Evolutionary conservation across 2,797 vertebrate genomes (phyloP).

Genomic region (Hipposideros larvatus): DNA sequence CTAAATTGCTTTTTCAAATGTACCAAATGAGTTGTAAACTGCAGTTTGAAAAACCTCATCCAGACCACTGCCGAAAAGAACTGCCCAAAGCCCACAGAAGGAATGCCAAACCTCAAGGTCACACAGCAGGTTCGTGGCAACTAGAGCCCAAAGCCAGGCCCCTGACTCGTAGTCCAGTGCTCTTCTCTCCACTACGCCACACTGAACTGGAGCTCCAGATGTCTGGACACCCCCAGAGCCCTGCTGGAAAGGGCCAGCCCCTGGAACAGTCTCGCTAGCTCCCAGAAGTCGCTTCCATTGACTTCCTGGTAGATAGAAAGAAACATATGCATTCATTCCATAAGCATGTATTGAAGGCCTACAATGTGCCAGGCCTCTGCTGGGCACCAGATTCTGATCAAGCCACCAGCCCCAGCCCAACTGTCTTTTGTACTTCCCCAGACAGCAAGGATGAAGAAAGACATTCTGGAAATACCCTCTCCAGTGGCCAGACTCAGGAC

Average conservation of each 20-base stretch:
- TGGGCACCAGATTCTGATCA: neutral
- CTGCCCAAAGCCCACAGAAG: conserved; percentile 43
- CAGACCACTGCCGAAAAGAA: conserved; percentile 38
- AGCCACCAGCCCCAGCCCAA: neutral
- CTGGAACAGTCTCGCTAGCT: neutral
- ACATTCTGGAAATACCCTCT: neutral
- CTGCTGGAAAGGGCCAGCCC: too few species aligned
- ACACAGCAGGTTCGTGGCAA: neutral
- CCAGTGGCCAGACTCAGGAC: neutral
- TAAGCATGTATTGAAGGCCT: neutral
- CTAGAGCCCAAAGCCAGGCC: neutral
- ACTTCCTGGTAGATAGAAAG: neutral
- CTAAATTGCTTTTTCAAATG: neutral
- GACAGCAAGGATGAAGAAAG: neutral
- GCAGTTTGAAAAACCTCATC: conserved; percentile 37
- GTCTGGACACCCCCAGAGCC: neutral
- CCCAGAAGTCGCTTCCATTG: neutral
- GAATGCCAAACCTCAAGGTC: neutral
- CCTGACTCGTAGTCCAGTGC: neutral
- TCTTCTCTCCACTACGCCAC: neutral
- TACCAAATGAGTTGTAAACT: conserved; percentile 39
- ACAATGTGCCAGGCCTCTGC: neutral
- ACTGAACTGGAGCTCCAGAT: neutral
- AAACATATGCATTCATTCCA: neutral
- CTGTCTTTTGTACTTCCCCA: neutral